A percentile compares a stretch with the other conserved stretches of the same genome.
These are phyloP conservation scores for Cyprinella venusta DNA, from an alignment of 2,797 vertebrate species.

Conservation along the genomic window DNA sequence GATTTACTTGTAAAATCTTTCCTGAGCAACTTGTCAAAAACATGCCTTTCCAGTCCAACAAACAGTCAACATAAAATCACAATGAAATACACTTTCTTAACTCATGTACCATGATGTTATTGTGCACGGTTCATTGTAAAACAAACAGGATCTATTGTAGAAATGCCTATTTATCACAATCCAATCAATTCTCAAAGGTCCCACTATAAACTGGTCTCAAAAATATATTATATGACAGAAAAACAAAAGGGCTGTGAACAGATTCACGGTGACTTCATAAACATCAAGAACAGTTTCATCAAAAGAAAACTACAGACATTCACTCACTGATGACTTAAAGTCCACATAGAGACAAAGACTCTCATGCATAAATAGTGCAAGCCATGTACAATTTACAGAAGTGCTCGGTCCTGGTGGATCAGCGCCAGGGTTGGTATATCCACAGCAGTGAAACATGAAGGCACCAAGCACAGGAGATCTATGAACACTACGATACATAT, in stretches of 20 bases:
- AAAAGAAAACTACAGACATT: conserved; percentile 31
- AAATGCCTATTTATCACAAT: neutral
- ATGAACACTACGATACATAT: conserved; percentile 60
- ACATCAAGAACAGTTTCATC: conserved; percentile 15
- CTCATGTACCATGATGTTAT: neutral
- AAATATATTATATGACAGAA: conserved; percentile 12
- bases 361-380: conserved; percentile 59
- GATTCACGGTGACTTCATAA: neutral
- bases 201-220: neutral
- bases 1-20: conserved; percentile 17
- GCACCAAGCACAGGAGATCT: conserved; percentile 72
- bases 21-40: conserved; percentile 23
- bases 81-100: neutral
- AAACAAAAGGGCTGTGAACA: conserved; percentile 3
- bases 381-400: conserved; percentile 63
- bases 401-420: conserved; percentile 67
- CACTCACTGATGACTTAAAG: conserved; percentile 22
- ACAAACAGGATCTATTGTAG: neutral
- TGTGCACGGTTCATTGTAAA: neutral
- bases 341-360: conserved; percentile 45
- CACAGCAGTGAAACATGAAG: conserved; percentile 80
- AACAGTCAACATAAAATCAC: conserved; percentile 10
- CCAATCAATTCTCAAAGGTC: neutral
- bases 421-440: conserved; percentile 81
- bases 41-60: conserved; percentile 11